A percentile compares a stretch with the other conserved stretches of the same genome.
These are phyloP conservation scores for Julus scandinavius DNA, from an alignment of 2,888 invertebrate genomes.

Conservation along the genomic window DNA sequence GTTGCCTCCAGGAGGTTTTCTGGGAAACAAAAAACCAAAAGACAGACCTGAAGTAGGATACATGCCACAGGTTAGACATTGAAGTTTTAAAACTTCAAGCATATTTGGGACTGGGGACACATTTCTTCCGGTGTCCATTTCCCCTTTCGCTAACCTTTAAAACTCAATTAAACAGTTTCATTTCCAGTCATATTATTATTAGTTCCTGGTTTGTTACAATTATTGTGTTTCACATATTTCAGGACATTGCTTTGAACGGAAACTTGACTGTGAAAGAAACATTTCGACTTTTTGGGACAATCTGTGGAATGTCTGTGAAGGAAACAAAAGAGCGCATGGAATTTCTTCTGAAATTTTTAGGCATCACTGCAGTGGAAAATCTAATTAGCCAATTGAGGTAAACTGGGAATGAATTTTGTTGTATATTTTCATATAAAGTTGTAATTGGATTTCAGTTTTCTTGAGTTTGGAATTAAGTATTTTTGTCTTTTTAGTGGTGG, in stretches of 20 bases:
- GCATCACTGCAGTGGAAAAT: neutral
- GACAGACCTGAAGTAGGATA: neutral
- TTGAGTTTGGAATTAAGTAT: too few relatives aligned
- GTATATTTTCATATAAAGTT: neutral
- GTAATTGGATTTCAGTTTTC: too few relatives aligned
- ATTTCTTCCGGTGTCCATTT: too few relatives aligned
- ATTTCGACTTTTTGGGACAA: neutral
- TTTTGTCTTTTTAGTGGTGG: constrained; percentile 2
- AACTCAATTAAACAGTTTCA: too few relatives aligned
- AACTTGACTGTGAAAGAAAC: constrained; percentile 43
- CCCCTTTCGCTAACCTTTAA: too few relatives aligned
- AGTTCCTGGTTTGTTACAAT: too few relatives aligned
- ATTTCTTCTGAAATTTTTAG: constrained; percentile 29
- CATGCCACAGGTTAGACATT: neutral
- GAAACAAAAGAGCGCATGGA: constrained; percentile 2
- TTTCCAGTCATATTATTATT: too few relatives aligned
- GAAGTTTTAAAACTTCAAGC: too few relatives aligned
- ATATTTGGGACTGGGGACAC: too few relatives aligned
- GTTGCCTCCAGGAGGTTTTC: neutral
- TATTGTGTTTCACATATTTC: neutral
- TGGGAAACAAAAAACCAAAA: neutral
- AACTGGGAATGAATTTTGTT: neutral
- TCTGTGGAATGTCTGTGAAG: constrained; percentile 13
- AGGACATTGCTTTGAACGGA: constrained; percentile 1
- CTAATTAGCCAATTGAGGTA: constrained; percentile 40